Evolutionary conservation across 2,888 invertebrate species (phyloP).

Genomic region (Drosophila phalerata): DNA sequence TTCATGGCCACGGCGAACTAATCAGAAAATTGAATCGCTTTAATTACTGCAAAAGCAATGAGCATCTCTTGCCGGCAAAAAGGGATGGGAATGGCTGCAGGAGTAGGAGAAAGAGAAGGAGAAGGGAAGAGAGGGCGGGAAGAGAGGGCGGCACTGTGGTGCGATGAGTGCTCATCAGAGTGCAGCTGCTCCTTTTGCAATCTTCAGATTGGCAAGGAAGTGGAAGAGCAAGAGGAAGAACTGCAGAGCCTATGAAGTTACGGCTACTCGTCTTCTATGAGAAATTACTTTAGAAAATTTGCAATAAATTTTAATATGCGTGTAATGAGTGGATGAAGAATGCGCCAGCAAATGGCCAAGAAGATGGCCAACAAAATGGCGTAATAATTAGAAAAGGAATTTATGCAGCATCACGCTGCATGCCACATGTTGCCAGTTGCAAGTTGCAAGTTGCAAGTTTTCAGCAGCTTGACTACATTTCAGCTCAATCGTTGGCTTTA

Average conservation of each 20-base stretch:
- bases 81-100: conserved; percentile 24
- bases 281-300: conserved; percentile 75
- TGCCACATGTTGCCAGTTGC: conserved; percentile 21
- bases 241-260: conserved; percentile 1
- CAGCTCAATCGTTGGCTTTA: conserved; percentile 39
- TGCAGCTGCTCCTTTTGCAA: conserved; percentile 37
- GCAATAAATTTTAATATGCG: conserved; percentile 82
- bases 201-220: neutral
- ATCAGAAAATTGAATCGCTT: conserved; percentile 85
- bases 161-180: conserved; percentile 60
- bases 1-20: conserved; percentile 83
- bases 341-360: conserved; percentile 40
- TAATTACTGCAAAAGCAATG: conserved; percentile 85
- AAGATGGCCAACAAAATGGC: conserved; percentile 48
- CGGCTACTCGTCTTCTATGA: conserved; percentile 76
- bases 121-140: conserved; percentile 1
- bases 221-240: no score
- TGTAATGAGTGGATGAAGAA: conserved; percentile 79
- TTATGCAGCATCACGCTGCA: conserved; percentile 48
- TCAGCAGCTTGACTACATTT: conserved; percentile 6
- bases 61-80: conserved; percentile 50
- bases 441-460: neutral
- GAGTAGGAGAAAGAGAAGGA: conserved; percentile 14
- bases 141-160: conserved; percentile 27
- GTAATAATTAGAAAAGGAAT: conserved; percentile 72